A percentile compares a stretch with the other conserved stretches of the same genome.
Conservation (phyloP, 2,797 vertebrate species). For the Podargus strigoides region DNA sequence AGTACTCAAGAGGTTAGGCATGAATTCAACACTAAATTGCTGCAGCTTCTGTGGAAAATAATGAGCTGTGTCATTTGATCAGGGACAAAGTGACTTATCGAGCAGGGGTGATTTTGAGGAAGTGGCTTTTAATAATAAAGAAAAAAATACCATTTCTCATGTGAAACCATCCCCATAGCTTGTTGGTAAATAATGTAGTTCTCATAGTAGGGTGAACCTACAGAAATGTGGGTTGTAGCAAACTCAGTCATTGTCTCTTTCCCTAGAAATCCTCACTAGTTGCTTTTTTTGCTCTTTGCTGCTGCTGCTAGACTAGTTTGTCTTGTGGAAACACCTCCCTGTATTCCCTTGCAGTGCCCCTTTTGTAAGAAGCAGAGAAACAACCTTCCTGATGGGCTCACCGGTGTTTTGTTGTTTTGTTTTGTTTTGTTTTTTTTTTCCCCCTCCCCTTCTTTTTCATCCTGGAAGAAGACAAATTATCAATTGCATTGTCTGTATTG, state of each 20-base stretch:
- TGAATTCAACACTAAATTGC: neutral
- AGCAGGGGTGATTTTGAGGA: neutral
- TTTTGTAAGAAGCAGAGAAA: neutral
- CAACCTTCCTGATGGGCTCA: neutral
- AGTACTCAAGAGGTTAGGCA: neutral
- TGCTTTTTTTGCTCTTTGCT: neutral
- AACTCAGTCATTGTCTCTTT: neutral
- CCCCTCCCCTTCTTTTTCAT: neutral
- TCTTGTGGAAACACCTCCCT: neutral
- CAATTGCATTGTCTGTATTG: neutral
- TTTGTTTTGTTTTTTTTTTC: too few species aligned
- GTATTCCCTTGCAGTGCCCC: neutral
- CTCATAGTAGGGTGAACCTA: neutral
- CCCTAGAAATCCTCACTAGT: neutral
- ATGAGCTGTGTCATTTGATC: conserved; percentile 13
- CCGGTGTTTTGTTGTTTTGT: neutral
- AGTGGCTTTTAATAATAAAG: neutral
- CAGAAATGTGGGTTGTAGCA: neutral
- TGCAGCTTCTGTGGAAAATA: conserved; percentile 1
- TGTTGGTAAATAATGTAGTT: neutral
- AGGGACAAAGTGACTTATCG: neutral
- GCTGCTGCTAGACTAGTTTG: neutral
- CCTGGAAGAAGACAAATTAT: neutral
- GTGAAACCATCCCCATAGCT: neutral
- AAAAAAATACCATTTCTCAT: neutral